Conservation (phyloP, 2,797 vertebrate species). For the Hypotaenidia philippensis region DNA sequence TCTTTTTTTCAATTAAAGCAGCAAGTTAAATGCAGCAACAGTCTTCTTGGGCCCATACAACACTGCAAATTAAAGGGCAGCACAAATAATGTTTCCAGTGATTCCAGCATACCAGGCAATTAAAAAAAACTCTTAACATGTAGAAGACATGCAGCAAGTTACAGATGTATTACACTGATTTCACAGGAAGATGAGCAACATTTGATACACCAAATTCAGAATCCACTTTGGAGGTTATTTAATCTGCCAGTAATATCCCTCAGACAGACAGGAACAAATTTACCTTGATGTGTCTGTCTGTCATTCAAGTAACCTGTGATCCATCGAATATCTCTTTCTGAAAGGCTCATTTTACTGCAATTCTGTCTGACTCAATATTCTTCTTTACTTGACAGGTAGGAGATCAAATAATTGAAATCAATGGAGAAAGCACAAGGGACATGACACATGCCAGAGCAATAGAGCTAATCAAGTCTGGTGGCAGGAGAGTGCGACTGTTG, state of each 20-base stretch:
- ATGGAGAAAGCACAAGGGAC: slow-evolving; percentile 95
- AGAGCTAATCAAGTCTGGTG: slow-evolving; percentile 97
- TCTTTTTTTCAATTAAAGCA: not conserved
- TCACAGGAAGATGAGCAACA: not conserved
- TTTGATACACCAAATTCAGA: slow-evolving; percentile 28
- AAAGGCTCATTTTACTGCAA: slow-evolving; percentile 54
- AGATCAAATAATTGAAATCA: slow-evolving; percentile 99
- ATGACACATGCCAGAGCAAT: slow-evolving; percentile 97
- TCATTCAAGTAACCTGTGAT: slow-evolving; percentile 53
- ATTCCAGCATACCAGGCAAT: not conserved
- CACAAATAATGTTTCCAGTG: not conserved
- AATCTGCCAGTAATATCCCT: slow-evolving; percentile 45
- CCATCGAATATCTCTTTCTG: slow-evolving; percentile 32
- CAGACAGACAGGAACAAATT: slow-evolving; percentile 60
- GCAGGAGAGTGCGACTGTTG: slow-evolving; percentile 91
- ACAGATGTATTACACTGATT: not conserved
- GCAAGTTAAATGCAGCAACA: not conserved
- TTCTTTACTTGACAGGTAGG: slow-evolving; percentile 88
- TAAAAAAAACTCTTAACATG: not conserved
- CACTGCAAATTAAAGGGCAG: not conserved
- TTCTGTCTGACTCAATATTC: slow-evolving; percentile 69
- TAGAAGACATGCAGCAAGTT: not conserved
- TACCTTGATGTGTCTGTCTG: slow-evolving; percentile 56
- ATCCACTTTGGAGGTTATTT: slow-evolving; percentile 30
- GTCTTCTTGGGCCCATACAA: not conserved